These are phyloP conservation scores for Mormyrops attenuatus DNA, from an alignment of 2,797 vertebrate genomes.

Conservation along the genomic window DNA sequence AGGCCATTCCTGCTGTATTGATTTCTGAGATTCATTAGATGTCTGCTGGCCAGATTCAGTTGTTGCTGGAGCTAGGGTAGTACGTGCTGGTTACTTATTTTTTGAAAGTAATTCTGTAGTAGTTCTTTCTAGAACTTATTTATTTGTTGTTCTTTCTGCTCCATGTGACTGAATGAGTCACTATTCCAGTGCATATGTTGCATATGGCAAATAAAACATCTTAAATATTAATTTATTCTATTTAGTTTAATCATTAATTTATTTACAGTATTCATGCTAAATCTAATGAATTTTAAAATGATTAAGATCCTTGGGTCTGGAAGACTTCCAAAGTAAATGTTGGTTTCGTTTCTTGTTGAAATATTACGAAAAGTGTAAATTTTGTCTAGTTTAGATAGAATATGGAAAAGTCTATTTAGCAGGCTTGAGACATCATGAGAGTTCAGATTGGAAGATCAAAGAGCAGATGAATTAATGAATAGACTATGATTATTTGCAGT, in stretches of 20 bases:
- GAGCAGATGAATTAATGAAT: conserved; percentile 5
- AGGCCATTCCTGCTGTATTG: not conserved
- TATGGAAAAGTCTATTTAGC: conserved; percentile 1
- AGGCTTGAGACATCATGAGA: not conserved
- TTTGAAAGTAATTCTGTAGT: not conserved
- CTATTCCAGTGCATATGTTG: not conserved
- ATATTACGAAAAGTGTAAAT: conserved; percentile 13
- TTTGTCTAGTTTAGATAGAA: conserved; percentile 4
- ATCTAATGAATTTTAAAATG: not conserved
- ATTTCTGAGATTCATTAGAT: conserved; percentile 1
- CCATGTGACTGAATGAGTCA: not conserved
- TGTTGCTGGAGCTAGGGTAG: not conserved
- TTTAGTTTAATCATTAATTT: not conserved
- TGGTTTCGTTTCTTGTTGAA: conserved; percentile 16
- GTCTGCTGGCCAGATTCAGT: not conserved
- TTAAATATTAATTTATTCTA: not conserved
- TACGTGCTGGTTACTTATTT: not conserved
- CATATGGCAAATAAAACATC: not conserved
- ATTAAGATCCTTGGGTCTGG: not conserved
- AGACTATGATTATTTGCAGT: conserved; percentile 5
- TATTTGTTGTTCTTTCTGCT: not conserved
- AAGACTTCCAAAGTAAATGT: conserved; percentile 17
- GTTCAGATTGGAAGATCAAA: conserved; percentile 16
- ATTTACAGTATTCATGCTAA: not conserved
- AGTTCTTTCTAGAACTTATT: not conserved